phyloP scores from a whole-genome alignment of 2,888 invertebrate genomes.

The Lasiommata megera region DNA sequence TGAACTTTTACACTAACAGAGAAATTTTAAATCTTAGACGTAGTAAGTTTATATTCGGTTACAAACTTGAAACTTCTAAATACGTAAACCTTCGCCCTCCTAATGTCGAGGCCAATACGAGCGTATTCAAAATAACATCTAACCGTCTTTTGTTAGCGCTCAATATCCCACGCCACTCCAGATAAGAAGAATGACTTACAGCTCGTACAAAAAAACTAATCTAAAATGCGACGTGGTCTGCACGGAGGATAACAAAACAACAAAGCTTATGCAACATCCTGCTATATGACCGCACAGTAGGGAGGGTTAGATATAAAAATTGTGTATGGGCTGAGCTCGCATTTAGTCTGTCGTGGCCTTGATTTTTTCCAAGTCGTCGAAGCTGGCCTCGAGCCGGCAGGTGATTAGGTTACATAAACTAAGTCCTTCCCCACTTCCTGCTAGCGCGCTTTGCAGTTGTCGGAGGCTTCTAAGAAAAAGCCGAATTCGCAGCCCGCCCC shows the following conservation, averaged over 20 bases:
- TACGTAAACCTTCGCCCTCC: conserved; percentile 27
- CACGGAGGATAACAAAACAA: conserved; percentile 73
- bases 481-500: conserved; percentile 64
- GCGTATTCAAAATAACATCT: conserved; percentile 34
- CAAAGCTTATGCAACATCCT: conserved; percentile 80
- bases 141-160: conserved; percentile 47
- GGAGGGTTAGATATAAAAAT: conserved; percentile 64
- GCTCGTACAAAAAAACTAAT: conserved; percentile 69
- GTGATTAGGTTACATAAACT: conserved; percentile 81
- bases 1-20: conserved; percentile 54
- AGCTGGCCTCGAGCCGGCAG: conserved; percentile 72
- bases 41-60: conserved; percentile 30
- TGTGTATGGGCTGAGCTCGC: conserved; percentile 59
- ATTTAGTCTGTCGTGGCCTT: conserved; percentile 69
- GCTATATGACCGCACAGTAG: conserved; percentile 54
- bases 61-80: conserved; percentile 25
- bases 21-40: conserved; percentile 34
- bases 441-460: conserved; percentile 75
- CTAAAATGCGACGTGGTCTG: conserved; percentile 69
- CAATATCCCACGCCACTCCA: conserved; percentile 49
- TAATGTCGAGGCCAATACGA: conserved; percentile 19
- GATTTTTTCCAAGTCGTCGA: conserved; percentile 68
- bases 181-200: conserved; percentile 47
- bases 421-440: conserved; percentile 78
- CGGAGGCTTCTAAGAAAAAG: conserved; percentile 72